phyloP scores from a whole-genome alignment of 2,888 invertebrate genomes.

The Caenorhabditis sp. region DNA sequence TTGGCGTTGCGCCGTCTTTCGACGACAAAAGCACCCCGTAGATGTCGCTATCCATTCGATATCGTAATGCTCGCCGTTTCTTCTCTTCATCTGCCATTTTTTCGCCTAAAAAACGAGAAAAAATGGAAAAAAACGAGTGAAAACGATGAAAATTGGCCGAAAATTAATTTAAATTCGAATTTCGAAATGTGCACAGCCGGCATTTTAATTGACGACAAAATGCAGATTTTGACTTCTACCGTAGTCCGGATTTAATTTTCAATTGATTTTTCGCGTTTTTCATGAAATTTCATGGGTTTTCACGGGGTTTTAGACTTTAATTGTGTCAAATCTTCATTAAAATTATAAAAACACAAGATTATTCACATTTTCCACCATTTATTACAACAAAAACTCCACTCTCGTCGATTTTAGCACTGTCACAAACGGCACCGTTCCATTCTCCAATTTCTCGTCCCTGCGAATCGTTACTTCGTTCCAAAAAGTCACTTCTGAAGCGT shows the following conservation, averaged over 20 bases:
- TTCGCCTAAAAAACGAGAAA: not conserved
- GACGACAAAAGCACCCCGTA: constrained; percentile 45
- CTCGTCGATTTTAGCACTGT: constrained; percentile 44
- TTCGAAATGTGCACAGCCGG: not conserved
- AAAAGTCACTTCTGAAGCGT: constrained; percentile 41
- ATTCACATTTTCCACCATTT: too few relatives aligned
- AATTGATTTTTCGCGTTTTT: not conserved
- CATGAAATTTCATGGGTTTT: too few relatives aligned
- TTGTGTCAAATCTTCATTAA: too few relatives aligned
- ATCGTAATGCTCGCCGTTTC: constrained; percentile 13
- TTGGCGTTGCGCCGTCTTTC: constrained; percentile 31
- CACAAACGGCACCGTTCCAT: constrained; percentile 36
- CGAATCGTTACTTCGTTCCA: constrained; percentile 56
- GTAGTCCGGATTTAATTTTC: not conserved
- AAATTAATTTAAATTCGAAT: not conserved
- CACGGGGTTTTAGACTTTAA: too few relatives aligned
- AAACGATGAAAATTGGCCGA: not conserved
- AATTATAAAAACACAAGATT: too few relatives aligned
- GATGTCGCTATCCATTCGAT: constrained; percentile 38
- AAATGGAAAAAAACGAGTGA: not conserved
- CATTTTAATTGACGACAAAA: not conserved
- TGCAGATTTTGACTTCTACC: not conserved
- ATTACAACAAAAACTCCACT: constrained; percentile 29
- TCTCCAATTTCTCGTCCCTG: constrained; percentile 28
- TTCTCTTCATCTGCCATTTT: constrained; percentile 22